Percentiles rank a stretch among this genome's conserved stretches.
phyloP scores from a whole-genome alignment of 2,888 invertebrate species.

The Cylloceria caligata region DNA sequence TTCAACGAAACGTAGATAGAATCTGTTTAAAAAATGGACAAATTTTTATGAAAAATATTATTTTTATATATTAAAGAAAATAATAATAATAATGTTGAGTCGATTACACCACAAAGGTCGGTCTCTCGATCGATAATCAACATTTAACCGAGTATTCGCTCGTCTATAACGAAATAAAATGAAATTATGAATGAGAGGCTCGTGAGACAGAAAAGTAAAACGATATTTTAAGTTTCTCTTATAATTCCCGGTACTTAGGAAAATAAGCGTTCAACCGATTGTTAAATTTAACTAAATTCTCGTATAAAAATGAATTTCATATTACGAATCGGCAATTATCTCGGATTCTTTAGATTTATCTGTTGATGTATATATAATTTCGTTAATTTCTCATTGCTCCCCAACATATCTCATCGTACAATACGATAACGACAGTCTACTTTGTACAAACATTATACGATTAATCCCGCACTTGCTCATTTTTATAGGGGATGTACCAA shows the following conservation, averaged over 20 bases:
- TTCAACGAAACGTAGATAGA: no score
- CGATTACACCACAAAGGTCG: not conserved
- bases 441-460: conserved; percentile 38
- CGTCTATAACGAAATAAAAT: not conserved
- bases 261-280: conserved; percentile 44
- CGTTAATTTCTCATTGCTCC: conserved; percentile 14
- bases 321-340: not conserved
- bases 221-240: conserved; percentile 41
- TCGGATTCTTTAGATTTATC: conserved; percentile 9
- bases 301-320: conserved; percentile 4
- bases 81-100: not conserved
- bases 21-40: not conserved
- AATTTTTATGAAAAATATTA: not conserved
- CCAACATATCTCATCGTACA: conserved; percentile 46
- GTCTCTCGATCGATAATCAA: not conserved
- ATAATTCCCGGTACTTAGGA: conserved; percentile 29
- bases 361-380: not conserved
- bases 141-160: not conserved
- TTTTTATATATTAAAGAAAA: no score
- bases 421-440: conserved; percentile 17
- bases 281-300: conserved; percentile 7
- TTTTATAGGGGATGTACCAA: conserved; percentile 34
- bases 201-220: conserved; percentile 45
- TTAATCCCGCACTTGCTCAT: conserved; percentile 25
- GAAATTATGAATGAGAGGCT: conserved; percentile 43